Base-by-base conservation (phyloP, 2,113 vertebrate genomes). In the Colinus virginianus region DNA sequence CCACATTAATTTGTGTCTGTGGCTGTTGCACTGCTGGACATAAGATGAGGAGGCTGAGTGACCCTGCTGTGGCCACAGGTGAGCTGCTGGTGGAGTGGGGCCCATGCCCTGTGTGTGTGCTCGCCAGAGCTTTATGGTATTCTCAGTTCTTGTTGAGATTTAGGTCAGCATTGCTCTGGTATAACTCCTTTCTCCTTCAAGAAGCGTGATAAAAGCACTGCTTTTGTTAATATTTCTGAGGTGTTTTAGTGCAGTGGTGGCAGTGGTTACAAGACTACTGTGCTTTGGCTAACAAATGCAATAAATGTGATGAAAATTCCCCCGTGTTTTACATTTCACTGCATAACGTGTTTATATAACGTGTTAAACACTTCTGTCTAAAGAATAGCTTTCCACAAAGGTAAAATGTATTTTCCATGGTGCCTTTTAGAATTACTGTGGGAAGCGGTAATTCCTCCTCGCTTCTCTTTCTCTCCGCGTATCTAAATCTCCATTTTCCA, bases 271-370 rank as follows among this genome's bases (percentile, higher is more conserved):
- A 86, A 78, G 93, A 77, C 86, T 92, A 72, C 91, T 94, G 80
- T 56, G 2, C 93, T 97, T 97, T 97, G 93, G 95, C 96, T 97
- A 96, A 95, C 96, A 97, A 97, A 96, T 81, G 81, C 82, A 94
- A 95, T 96, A 88, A 95, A 96, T 91, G 96, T 95, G 97, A 95
- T 95, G 95, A 94, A 97, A 97, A 95, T 97, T 75, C 96, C 96
- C 93, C 88, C 87, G 72, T 97, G 96, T 96, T 98, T 97, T 96
- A 94, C 85, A 91, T 97, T 96, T 97, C 94, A 96, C 89, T 93
- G 95, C 94, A 67, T 94, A 97, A 92, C 92, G 95, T 97, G 96
- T 97, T 98, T 97, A 90, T 97, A 88, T 97, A 95, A 95, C 93
- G 91, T 93, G 90, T 90, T 96, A 96, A 97, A 95, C 94, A 88